phyloP scores from a whole-genome alignment of 2,888 invertebrate species.

The Scaptomyza flava region DNA sequence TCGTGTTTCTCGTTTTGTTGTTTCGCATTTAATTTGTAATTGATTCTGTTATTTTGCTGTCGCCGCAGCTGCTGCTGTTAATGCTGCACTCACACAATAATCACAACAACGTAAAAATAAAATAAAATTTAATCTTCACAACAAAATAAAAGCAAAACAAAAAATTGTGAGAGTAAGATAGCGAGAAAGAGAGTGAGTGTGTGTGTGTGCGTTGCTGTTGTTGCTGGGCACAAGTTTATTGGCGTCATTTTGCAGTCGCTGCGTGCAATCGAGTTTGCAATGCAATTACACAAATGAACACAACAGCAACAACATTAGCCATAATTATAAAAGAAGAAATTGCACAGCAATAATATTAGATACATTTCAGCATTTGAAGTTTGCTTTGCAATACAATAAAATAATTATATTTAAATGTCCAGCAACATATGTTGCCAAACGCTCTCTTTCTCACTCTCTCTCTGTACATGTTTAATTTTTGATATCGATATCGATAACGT shows the following conservation, averaged over 20 bases:
- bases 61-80: constrained; percentile 46
- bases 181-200: constrained; percentile 12
- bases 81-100: constrained; percentile 45
- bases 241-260: constrained; percentile 61
- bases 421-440: constrained; percentile 64
- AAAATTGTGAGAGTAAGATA: constrained; percentile 18
- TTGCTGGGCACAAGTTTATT: constrained; percentile 60
- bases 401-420: constrained; percentile 34
- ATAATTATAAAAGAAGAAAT: constrained; percentile 26
- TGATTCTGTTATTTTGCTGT: constrained; percentile 44
- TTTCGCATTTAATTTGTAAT: constrained; percentile 53
- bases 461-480: not conserved
- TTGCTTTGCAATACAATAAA: constrained; percentile 25
- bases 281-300: constrained; percentile 74
- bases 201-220: constrained; percentile 21
- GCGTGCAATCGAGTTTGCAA: constrained; percentile 76
- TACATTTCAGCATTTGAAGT: constrained; percentile 30
- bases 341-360: not conserved
- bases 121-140: constrained; percentile 40
- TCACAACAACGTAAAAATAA: constrained; percentile 44
- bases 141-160: not conserved
- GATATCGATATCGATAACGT: constrained; percentile 16
- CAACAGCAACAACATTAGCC: constrained; percentile 9
- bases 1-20: constrained; percentile 22
- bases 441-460: not conserved